Percentiles rank a stretch among this genome's conserved stretches.
phyloP scores from a whole-genome alignment of 1,140 invertebrate species.

The Listronotus bonariensis region DNA sequence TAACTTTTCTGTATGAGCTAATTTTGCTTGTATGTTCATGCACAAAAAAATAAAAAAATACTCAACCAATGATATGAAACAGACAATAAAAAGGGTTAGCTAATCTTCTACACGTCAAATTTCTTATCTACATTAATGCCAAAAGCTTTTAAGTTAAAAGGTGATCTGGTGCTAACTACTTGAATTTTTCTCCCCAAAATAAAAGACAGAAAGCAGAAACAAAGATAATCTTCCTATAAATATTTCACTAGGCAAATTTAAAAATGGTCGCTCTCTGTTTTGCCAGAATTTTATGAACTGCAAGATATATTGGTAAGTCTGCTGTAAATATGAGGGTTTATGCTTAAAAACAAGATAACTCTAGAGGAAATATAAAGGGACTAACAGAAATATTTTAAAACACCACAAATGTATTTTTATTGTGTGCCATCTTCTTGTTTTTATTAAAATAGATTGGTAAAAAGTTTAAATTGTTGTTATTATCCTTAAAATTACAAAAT shows the following conservation, averaged over 20 bases:
- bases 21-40: too few species aligned
- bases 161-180: conserved; percentile 57
- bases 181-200: conserved; percentile 50
- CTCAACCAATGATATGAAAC: background rate
- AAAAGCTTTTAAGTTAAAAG: conserved; percentile 58
- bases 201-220: conserved; percentile 44
- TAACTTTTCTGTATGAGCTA: too few species aligned
- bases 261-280: conserved; percentile 22
- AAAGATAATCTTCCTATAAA: conserved; percentile 42
- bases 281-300: conserved; percentile 7
- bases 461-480: too few species aligned
- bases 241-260: conserved; percentile 40
- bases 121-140: conserved; percentile 45
- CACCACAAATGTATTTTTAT: too few species aligned
- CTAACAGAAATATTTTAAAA: too few species aligned
- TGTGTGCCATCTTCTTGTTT: too few species aligned
- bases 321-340: too few species aligned
- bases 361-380: too few species aligned
- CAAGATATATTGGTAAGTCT: background rate
- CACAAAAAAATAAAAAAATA: too few species aligned
- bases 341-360: too few species aligned
- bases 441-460: too few species aligned
- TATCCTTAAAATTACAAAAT: too few species aligned
- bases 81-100: conserved; percentile 35
- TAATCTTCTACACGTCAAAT: conserved; percentile 13